Base-by-base conservation (phyloP, 2,797 vertebrate species). In the Brachyalestes nurse region DNA sequence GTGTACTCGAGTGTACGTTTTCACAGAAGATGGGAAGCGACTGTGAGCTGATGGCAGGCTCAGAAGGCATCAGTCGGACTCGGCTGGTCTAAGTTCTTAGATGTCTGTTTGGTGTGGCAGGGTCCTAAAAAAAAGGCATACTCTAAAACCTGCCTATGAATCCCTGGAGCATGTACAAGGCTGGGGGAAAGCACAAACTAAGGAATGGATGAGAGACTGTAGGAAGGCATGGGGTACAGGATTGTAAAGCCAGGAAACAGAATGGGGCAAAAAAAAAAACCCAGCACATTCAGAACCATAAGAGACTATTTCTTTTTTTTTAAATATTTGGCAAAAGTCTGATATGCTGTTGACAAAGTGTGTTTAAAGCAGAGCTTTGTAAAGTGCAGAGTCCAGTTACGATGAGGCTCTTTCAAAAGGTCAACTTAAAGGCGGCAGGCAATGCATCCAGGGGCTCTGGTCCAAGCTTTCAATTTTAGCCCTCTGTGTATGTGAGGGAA, bases 371-470 rank as follows among this genome's bases (percentile, higher is more conserved):
- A 53, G 69, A 34, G 16, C 23, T 55, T 34, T 55, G 28, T 55
- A 34, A 53, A 72, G 69, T 19, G 47, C 25, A 17, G 16, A 34
- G 47, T 14, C 23, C 23, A 10, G 69, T 28, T 53, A 72, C 25
- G 25, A 57, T 14, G 25, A 73, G 71, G 71, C 19, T 40, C 71
- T n/a, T 72, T 72, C 53, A 57, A 28, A 38, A 38, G 19, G 53
- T 53, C 28, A 57, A 28, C 17, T 38, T n/a, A 12, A 58, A 38
- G 28, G 53, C 14, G 9, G 21, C 12, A 28, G 28, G 17, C 51
- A 40, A 72, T 42, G 25, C 71, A 57, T 69, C 42, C 42, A 55
- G 53, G 17, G 28, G 40, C 76, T 61, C 23, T n/a, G 40, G 34
- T 53, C 19, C 28, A 66, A 17, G 49, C 13, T 19, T 40, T 40